Evolutionary conservation across 2,113 vertebrate species (phyloP), one percentile per base, ranked within the genome.

Genomic region (Trematomus loennbergii): DNA sequence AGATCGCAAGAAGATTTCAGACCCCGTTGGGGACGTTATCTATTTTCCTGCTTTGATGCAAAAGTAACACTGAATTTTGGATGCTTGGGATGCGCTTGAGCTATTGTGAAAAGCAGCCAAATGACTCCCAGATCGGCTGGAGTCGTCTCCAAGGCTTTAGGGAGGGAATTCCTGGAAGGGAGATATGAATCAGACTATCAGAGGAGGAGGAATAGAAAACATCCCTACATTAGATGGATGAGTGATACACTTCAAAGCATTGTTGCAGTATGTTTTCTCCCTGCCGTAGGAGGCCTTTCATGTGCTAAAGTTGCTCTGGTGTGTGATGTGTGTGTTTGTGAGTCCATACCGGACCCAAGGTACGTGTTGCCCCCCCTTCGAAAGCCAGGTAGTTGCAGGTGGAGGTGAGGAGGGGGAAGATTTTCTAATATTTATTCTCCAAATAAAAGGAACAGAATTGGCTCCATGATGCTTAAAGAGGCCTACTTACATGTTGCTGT

Each of bases 181-280:
- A 78, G 84, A 86, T 87, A 90, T 90, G 82, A 90, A 92, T 92
- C 85, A 86, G 86, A 91, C 85, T 89, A 81, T 78, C 73, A 87
- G 71, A 91, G 50, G 58, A 83, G 75, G 75, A 89, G 82, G 84
- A 90, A 91, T 66, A 85, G 84, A 86, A 90, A 92, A 91, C 92
- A 94, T 88, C 85, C 87, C 80, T 69, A 84, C 82, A 79, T 86
- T 80, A 81, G 84, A 79, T 79, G 84, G 81, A 79, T 85, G 86
- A 80, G 80, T 91, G 73, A 85, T 89, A 81, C 76, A 94, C 93
- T 93, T 94, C 92, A 94, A 94, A 94, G 93, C 88, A 84, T 72
- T 80, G 88, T 84, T 88, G 72, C 83, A 84, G 68, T 73, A 79
- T 91, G 87, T 90, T 89, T 89, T 91, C 89, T 87, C 73, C 74